These are phyloP conservation scores for Hippolais icterina DNA, from an alignment of 2,113 vertebrate species.

Conservation along the genomic window DNA sequence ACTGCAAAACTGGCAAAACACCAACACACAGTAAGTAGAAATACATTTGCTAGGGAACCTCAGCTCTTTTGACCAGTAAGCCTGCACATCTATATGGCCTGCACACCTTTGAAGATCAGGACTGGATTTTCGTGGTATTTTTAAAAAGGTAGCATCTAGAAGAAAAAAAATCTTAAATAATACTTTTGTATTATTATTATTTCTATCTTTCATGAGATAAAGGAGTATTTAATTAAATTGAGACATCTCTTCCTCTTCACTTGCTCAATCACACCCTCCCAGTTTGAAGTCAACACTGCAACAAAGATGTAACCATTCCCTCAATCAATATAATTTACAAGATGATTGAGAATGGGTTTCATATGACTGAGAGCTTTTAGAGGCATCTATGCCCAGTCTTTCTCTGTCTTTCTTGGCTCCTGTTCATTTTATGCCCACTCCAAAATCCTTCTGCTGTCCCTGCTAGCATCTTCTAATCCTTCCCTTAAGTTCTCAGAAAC, in stretches of 20 bases:
- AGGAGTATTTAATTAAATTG: not conserved
- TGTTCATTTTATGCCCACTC: not conserved
- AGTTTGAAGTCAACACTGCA: not conserved
- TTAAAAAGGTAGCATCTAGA: not conserved
- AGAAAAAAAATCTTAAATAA: not conserved
- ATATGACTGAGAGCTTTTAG: not conserved
- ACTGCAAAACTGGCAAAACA: not conserved
- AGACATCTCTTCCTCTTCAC: not conserved
- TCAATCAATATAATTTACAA: not conserved
- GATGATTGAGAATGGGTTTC: not conserved
- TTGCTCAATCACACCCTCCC: not conserved
- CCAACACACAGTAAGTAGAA: not conserved
- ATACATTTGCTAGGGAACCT: not conserved
- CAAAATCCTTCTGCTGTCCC: not conserved
- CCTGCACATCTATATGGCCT: not conserved
- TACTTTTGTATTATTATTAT: not conserved
- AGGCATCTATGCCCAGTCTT: not conserved
- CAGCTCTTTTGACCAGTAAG: not conserved
- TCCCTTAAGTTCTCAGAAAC: not conserved
- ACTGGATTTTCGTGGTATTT: not conserved
- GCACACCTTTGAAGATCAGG: not conserved
- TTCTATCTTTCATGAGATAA: not conserved
- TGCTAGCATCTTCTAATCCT: not conserved
- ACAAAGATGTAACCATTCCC: not conserved
- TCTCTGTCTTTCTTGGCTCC: not conserved